phyloP scores from a whole-genome alignment of 2,113 vertebrate species.

The Taxidea taxus region DNA sequence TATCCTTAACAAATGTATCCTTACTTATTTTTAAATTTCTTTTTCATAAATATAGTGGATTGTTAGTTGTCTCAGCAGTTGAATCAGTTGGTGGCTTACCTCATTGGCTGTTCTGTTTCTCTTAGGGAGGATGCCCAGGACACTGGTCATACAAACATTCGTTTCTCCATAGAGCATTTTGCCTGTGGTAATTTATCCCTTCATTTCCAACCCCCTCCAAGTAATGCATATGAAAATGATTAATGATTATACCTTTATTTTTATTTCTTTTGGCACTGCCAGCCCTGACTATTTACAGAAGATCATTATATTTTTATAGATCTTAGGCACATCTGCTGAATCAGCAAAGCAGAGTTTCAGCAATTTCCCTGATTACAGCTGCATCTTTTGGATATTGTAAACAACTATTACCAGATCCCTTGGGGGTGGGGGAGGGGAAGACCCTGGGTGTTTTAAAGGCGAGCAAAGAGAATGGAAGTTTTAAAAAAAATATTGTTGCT shows the following conservation, averaged over 20 bases:
- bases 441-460: slow-evolving; percentile 3
- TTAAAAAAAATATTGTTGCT: slow-evolving; percentile 31
- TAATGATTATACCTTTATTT: slow-evolving; percentile 75
- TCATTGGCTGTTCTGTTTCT: background rate
- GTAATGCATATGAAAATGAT: slow-evolving; percentile 69
- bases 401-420: slow-evolving; percentile 31
- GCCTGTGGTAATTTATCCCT: slow-evolving; percentile 55
- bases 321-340: slow-evolving; percentile 71
- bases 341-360: slow-evolving; percentile 67
- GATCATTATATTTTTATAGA: slow-evolving; percentile 78
- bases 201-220: slow-evolving; percentile 47
- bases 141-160: slow-evolving; percentile 16
- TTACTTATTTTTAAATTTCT: slow-evolving; percentile 1
- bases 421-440: background rate
- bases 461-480: background rate
- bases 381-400: slow-evolving; percentile 54
- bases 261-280: slow-evolving; percentile 74
- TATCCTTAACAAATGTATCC: background rate
- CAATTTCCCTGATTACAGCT: slow-evolving; percentile 67
- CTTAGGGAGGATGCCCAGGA: background rate
- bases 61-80: background rate
- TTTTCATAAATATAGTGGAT: slow-evolving; percentile 6
- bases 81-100: background rate
- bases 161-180: slow-evolving; percentile 47
- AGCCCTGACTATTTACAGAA: slow-evolving; percentile 68